phyloP scores from a whole-genome alignment of 2,888 invertebrate genomes.

The Eristalinus sepulchralis region DNA sequence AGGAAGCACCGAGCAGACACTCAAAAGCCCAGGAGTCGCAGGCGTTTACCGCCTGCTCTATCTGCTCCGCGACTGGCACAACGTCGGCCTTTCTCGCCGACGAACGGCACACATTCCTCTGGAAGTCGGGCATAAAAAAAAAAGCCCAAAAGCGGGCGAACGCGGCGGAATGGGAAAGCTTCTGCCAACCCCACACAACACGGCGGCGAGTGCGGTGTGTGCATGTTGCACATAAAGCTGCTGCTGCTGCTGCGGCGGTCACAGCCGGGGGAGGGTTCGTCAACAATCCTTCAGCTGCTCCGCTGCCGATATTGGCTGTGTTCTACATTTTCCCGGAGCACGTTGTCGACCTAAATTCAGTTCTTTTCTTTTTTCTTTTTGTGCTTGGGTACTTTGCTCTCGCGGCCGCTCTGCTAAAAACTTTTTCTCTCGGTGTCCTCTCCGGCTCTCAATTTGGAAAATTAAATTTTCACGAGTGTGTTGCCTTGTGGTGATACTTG shows the following conservation, averaged over 20 bases:
- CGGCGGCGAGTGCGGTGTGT: not conserved
- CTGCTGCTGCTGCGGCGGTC: slow-evolving; percentile 38
- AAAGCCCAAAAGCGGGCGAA: slow-evolving; percentile 1
- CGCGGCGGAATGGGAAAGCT: slow-evolving; percentile 39
- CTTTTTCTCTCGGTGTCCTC: not conserved
- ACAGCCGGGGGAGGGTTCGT: slow-evolving; percentile 21
- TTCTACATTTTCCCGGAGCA: slow-evolving; percentile 74
- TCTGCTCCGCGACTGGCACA: slow-evolving; percentile 22
- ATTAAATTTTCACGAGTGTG: slow-evolving; percentile 30
- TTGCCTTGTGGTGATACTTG: slow-evolving; percentile 16
- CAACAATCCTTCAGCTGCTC: slow-evolving; percentile 49
- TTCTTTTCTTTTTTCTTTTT: not conserved
- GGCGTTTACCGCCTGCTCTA: not conserved
- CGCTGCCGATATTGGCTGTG: slow-evolving; percentile 50
- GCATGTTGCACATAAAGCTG: slow-evolving; percentile 64
- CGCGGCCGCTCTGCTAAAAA: not conserved
- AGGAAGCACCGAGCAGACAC: slow-evolving; percentile 23
- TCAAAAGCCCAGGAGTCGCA: slow-evolving; percentile 27
- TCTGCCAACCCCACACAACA: slow-evolving; percentile 1
- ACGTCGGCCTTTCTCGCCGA: slow-evolving; percentile 28
- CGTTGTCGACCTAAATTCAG: slow-evolving; percentile 79
- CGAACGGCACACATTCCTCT: slow-evolving; percentile 22
- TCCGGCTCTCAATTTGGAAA: slow-evolving; percentile 18
- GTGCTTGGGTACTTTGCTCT: not conserved
- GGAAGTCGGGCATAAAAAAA: not conserved